These are phyloP conservation scores for Epizoanthus ramosus DNA, from an alignment of 92 coral and sea anemone genomes.

Conservation along the genomic window DNA sequence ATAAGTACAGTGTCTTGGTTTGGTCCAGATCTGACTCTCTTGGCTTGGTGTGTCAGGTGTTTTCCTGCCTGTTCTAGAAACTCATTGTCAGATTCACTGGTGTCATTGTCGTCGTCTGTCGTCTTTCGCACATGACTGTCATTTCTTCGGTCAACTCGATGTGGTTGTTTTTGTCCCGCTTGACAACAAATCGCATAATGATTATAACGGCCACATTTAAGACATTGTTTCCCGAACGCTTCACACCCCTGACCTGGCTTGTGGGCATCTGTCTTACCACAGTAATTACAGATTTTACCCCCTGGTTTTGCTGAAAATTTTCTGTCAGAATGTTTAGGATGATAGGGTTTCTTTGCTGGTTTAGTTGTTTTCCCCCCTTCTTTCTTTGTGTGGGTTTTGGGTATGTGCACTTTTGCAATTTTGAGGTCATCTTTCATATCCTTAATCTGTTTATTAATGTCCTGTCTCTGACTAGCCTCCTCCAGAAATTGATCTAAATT, in stretches of 20 bases:
- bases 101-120: conserved; percentile 2
- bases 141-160: background rate
- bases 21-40: conserved; percentile 46
- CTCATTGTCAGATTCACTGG: conserved; percentile 50
- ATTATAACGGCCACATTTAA: conserved; percentile 28
- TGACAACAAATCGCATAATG: conserved; percentile 61
- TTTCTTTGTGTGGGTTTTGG: too few relatives aligned
- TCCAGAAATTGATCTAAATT: conserved; percentile 53
- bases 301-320: too few relatives aligned
- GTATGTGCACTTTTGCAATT: too few relatives aligned
- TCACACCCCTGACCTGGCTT: background rate
- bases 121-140: conserved; percentile 38
- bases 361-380: too few relatives aligned
- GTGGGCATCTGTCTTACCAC: conserved; percentile 25
- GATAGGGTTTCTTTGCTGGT: too few relatives aligned
- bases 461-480: conserved; percentile 57
- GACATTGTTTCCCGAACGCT: background rate
- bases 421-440: conserved; percentile 64
- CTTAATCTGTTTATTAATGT: conserved; percentile 48
- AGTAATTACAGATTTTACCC: background rate
- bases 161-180: background rate
- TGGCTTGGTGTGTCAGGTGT: conserved; percentile 33
- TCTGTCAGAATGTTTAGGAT: too few relatives aligned
- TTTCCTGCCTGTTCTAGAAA: conserved; percentile 33
- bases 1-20: conserved; percentile 58